These are phyloP conservation scores for Chorisops tibialis DNA, from an alignment of 2,888 invertebrate species.

Conservation along the genomic window DNA sequence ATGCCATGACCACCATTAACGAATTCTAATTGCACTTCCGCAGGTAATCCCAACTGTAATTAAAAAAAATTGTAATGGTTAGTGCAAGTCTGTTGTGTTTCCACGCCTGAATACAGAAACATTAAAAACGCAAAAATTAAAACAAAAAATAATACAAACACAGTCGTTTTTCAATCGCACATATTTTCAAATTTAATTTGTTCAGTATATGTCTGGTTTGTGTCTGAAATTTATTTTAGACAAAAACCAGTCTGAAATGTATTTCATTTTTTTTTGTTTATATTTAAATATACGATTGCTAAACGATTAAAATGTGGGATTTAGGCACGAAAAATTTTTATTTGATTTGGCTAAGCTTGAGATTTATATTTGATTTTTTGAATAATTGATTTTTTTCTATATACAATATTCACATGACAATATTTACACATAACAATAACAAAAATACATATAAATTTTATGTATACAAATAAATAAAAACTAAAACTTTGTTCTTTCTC, in stretches of 20 bases:
- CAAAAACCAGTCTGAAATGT: background rate
- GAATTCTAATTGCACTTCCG: constrained; percentile 87
- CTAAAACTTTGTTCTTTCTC: too few relatives aligned
- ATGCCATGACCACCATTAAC: constrained; percentile 97
- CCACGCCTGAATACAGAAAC: too few relatives aligned
- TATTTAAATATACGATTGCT: background rate
- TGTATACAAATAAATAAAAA: background rate
- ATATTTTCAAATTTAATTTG: background rate
- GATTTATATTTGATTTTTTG: background rate
- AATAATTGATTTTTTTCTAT: background rate
- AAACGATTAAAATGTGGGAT: constrained; percentile 22
- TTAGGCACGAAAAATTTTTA: constrained; percentile 43
- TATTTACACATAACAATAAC: too few relatives aligned
- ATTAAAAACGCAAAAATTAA: too few relatives aligned
- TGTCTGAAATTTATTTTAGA: too few relatives aligned
- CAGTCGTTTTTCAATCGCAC: too few relatives aligned
- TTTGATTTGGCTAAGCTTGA: constrained; percentile 46
- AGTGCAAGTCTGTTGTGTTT: background rate
- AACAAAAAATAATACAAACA: background rate
- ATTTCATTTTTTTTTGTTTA: background rate
- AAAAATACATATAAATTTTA: too few relatives aligned
- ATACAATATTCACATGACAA: background rate
- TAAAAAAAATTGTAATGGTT: constrained; percentile 28
- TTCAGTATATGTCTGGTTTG: too few relatives aligned
- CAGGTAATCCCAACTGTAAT: constrained; percentile 79